Evolutionary conservation across 2,888 invertebrate genomes (phyloP).

Genomic region (Drosophila cyrtoloma): DNA sequence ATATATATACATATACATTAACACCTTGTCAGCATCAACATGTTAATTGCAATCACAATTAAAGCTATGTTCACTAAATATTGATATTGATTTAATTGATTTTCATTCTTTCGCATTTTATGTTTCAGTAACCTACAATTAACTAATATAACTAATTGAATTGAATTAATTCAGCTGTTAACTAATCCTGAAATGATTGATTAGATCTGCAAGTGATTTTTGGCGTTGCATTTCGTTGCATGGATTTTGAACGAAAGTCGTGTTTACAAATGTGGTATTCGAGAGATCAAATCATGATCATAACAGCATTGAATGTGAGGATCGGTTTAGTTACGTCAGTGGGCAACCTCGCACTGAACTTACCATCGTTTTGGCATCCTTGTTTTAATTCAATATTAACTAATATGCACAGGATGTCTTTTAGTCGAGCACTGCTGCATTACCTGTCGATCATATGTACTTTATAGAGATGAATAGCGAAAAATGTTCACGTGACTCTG

Average conservation of each 20-base stretch:
- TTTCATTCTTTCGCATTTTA: not conserved
- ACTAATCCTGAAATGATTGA: not conserved
- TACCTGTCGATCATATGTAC: too few relatives aligned
- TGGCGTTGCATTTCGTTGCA: not conserved
- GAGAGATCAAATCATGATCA: not conserved
- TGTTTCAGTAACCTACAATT: not conserved
- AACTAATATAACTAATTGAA: not conserved
- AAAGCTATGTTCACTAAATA: not conserved
- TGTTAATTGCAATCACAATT: not conserved
- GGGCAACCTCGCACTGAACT: not conserved
- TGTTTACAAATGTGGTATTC: not conserved
- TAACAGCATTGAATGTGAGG: not conserved
- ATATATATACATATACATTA: not conserved
- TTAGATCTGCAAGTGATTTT: not conserved
- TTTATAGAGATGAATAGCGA: constrained; percentile 6
- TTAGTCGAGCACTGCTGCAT: not conserved
- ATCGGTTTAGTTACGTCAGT: not conserved
- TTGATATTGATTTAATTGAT: constrained; percentile 4
- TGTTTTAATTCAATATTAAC: not conserved
- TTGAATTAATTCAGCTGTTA: not conserved
- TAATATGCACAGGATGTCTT: constrained; percentile 1
- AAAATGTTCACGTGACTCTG: constrained; percentile 29
- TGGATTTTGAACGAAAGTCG: too few relatives aligned
- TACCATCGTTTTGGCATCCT: not conserved
- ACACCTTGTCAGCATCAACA: constrained; percentile 1